phyloP scores from a whole-genome alignment of 1,140 invertebrate species.

The Rhagoletis pomonella region DNA sequence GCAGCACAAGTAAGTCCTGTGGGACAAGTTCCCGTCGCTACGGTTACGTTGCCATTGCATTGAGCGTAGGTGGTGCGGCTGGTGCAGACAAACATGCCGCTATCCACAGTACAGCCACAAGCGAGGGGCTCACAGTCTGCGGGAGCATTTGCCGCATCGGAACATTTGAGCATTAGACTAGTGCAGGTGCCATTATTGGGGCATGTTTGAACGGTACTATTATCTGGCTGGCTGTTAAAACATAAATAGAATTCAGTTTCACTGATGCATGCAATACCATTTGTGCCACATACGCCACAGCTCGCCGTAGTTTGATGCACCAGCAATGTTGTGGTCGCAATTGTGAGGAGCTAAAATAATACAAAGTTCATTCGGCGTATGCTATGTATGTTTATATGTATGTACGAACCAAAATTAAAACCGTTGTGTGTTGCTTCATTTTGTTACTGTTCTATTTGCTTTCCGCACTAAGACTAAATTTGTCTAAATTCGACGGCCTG shows the following conservation, averaged over 20 bases:
- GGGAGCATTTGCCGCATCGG: not conserved
- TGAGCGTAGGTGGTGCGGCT: conserved; percentile 31
- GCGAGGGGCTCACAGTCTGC: not conserved
- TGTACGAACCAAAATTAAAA: not conserved
- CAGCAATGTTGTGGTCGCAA: not conserved
- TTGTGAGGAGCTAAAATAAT: not conserved
- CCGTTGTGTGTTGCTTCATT: not conserved
- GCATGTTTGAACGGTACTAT: not conserved
- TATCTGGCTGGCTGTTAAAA: not conserved
- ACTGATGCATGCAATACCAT: conserved; percentile 51
- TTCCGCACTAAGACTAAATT: not conserved
- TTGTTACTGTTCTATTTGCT: not conserved
- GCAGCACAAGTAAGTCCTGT: not conserved
- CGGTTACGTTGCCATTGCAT: not conserved
- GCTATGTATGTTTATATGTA: not conserved
- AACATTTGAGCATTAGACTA: not conserved
- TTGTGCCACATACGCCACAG: conserved; percentile 15
- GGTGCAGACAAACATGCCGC: not conserved
- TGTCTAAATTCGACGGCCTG: not conserved
- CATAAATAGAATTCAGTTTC: conserved; percentile 32
- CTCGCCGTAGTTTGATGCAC: not conserved
- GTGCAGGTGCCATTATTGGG: conserved; percentile 15
- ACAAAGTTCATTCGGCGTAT: not conserved
- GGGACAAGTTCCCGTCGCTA: not conserved
- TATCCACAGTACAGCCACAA: not conserved